Conservation (phyloP, 1,140 invertebrate genomes). For the Pogonomyrmex barbatus region DNA sequence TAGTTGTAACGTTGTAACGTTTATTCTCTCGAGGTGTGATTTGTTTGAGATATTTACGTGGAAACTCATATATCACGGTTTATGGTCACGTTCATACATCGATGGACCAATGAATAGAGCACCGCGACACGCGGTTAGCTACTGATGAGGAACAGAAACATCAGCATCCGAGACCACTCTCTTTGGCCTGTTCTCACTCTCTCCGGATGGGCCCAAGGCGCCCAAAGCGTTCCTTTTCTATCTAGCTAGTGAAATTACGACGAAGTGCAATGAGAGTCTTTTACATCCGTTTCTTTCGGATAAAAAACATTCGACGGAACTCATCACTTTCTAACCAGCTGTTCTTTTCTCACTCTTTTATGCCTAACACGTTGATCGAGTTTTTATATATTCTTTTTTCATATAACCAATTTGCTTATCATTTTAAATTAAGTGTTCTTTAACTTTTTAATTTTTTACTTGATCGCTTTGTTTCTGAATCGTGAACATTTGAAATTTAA, state of each 20-base stretch:
- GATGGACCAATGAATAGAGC: slow-evolving; percentile 68
- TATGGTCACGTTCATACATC: slow-evolving; percentile 10
- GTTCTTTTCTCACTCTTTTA: background rate
- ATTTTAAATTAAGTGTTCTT: background rate
- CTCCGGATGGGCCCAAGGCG: slow-evolving; percentile 40
- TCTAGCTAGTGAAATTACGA: slow-evolving; percentile 57
- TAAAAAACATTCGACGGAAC: slow-evolving; percentile 20
- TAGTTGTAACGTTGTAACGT: background rate
- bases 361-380: background rate
- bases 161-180: slow-evolving; percentile 77
- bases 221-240: slow-evolving; percentile 61
- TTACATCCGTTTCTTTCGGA: slow-evolving; percentile 46
- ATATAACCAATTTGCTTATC: background rate
- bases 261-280: slow-evolving; percentile 15
- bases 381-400: background rate
- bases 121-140: slow-evolving; percentile 77
- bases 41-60: slow-evolving; percentile 8
- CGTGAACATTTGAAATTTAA: background rate
- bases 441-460: background rate
- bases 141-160: slow-evolving; percentile 82
- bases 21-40: slow-evolving; percentile 11
- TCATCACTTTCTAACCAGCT: slow-evolving; percentile 50
- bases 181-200: slow-evolving; percentile 60
- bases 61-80: background rate
- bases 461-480: background rate